Conservation (phyloP, 2,888 invertebrate genomes). For the Tribolium freemani region DNA sequence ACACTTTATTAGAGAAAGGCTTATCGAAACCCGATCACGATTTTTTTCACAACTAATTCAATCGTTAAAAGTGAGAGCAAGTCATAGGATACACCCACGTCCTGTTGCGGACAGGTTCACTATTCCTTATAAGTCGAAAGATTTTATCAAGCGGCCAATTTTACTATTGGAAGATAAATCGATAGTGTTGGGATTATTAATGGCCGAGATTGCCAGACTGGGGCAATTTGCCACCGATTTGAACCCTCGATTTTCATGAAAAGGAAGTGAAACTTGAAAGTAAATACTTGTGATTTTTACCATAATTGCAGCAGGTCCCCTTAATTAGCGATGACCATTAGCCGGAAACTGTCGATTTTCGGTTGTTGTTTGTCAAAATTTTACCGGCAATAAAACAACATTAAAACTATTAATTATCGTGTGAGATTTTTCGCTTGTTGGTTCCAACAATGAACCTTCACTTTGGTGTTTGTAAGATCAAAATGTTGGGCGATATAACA, state of each 20-base stretch:
- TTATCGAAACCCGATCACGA: slow-evolving; percentile 25
- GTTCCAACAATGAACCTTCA: slow-evolving; percentile 9
- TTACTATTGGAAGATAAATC: slow-evolving; percentile 1
- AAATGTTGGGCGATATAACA: slow-evolving; percentile 19
- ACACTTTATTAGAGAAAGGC: slow-evolving; percentile 29
- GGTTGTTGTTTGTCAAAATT: not conserved
- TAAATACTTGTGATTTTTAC: not conserved
- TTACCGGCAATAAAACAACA: not conserved
- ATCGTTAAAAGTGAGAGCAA: slow-evolving; percentile 28
- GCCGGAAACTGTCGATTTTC: slow-evolving; percentile 4
- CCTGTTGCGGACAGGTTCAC: slow-evolving; percentile 3
- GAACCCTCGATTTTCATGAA: not conserved
- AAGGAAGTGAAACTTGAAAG: slow-evolving; percentile 23
- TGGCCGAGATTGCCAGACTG: slow-evolving; percentile 9
- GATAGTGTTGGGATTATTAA: slow-evolving; percentile 18
- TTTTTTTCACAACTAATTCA: slow-evolving; percentile 8
- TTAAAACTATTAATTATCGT: not conserved
- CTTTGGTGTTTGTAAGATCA: slow-evolving; percentile 1
- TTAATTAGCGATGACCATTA: slow-evolving; percentile 9
- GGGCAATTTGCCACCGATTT: slow-evolving; percentile 8
- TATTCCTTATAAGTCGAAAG: slow-evolving; percentile 13
- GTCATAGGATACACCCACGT: slow-evolving; percentile 21
- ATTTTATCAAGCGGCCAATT: slow-evolving; percentile 8
- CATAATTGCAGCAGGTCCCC: slow-evolving; percentile 9
- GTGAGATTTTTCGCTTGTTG: slow-evolving; percentile 14